Conservation (phyloP, 2,797 vertebrate genomes). For the Lithobates sylvaticus region DNA sequence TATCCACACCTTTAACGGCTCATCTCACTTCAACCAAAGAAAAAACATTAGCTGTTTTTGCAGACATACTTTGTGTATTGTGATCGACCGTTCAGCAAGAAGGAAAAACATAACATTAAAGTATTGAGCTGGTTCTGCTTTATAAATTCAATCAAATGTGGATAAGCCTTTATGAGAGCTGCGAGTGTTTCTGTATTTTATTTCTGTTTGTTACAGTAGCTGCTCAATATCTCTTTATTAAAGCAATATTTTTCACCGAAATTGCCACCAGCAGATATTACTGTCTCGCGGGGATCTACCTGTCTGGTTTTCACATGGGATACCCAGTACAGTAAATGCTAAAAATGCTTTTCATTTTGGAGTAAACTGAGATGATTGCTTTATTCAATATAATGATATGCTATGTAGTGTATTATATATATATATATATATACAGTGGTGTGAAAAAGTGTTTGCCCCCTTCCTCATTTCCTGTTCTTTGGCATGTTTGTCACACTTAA, state of each 20-base stretch:
- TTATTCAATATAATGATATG: background rate
- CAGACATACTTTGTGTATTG: background rate
- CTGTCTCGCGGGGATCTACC: background rate
- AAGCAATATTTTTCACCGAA: slow-evolving; percentile 5
- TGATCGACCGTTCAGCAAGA: background rate
- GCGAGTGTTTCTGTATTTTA: slow-evolving; percentile 8
- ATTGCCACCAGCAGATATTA: background rate
- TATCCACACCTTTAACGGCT: background rate
- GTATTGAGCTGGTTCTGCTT: slow-evolving; percentile 10
- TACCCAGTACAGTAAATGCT: background rate
- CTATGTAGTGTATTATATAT: no score
- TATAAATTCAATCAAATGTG: slow-evolving; percentile 10
- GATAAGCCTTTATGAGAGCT: background rate
- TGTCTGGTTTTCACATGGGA: background rate
- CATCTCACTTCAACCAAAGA: background rate
- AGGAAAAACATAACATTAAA: background rate
- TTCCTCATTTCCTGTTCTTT: no score
- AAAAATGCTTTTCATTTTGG: background rate
- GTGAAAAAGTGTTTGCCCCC: no score
- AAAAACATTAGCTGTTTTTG: background rate
- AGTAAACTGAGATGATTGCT: background rate
- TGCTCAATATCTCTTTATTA: slow-evolving; percentile 23
- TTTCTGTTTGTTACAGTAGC: slow-evolving; percentile 14
- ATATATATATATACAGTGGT: no score
- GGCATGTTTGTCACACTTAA: no score